A percentile compares a stretch with the other conserved stretches of the same genome.
These are phyloP conservation scores for Lumbricus terrestris DNA, from an alignment of 2,888 invertebrate genomes.

Conservation along the genomic window DNA sequence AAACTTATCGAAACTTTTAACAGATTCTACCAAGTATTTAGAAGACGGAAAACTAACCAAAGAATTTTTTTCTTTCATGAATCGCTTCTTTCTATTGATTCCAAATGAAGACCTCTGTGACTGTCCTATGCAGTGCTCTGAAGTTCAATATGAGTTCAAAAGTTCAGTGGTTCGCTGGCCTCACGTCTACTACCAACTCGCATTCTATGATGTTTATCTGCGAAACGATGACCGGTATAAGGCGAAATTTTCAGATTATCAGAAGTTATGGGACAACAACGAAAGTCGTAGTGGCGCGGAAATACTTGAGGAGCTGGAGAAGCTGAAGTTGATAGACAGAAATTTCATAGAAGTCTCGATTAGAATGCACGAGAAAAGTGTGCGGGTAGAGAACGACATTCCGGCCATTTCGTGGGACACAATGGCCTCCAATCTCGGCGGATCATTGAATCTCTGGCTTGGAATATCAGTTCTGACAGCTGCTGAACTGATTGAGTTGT, in stretches of 20 bases:
- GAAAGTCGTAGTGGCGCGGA: neutral
- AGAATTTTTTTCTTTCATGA: neutral
- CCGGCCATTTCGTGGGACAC: constrained; percentile 11
- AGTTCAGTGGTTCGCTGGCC: neutral
- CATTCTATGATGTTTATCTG: neutral
- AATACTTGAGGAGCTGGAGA: neutral
- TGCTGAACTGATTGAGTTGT: neutral
- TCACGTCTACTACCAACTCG: neutral
- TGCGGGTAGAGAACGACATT: neutral
- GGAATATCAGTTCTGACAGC: neutral
- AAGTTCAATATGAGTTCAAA: neutral
- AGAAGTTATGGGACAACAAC: neutral
- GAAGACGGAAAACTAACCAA: neutral
- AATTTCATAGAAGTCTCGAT: neutral
- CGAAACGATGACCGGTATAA: neutral
- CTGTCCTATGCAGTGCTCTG: neutral
- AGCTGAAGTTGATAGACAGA: neutral
- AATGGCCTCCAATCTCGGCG: constrained; percentile 5
- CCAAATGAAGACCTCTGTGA: neutral
- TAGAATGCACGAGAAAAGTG: neutral
- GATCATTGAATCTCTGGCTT: constrained; percentile 19
- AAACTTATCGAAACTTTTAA: neutral
- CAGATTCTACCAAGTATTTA: neutral
- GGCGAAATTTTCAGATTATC: neutral
- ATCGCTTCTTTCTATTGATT: neutral